Percentiles rank a stretch among this genome's conserved stretches.
These are phyloP conservation scores for Ptilodon capucinus DNA, from an alignment of 2,888 invertebrate genomes.

Conservation along the genomic window DNA sequence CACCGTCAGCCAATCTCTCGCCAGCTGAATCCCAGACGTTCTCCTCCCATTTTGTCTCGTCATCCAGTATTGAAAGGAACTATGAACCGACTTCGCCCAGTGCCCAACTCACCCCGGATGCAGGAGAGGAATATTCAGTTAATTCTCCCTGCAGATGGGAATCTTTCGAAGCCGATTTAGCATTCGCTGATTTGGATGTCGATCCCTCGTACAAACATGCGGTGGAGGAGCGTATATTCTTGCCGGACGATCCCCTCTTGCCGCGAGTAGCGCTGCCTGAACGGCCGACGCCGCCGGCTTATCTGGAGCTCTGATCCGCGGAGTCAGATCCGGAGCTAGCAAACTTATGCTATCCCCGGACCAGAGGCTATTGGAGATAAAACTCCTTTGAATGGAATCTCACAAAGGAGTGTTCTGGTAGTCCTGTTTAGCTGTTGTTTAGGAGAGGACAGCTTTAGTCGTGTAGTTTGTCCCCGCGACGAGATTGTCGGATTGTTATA, in stretches of 20 bases:
- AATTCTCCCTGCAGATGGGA: slow-evolving; percentile 83
- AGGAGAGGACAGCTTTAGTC: slow-evolving; percentile 56
- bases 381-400: slow-evolving; percentile 21
- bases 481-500: slow-evolving; percentile 72
- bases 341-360: slow-evolving; percentile 60
- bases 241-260: slow-evolving; percentile 82
- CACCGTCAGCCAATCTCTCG: slow-evolving; percentile 86
- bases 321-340: slow-evolving; percentile 75
- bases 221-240: slow-evolving; percentile 83
- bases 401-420: slow-evolving; percentile 50
- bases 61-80: slow-evolving; percentile 74
- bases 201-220: slow-evolving; percentile 85
- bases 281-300: slow-evolving; percentile 82
- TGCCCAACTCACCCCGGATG: slow-evolving; percentile 83
- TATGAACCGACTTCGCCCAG: slow-evolving; percentile 80
- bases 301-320: slow-evolving; percentile 77
- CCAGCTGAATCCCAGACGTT: slow-evolving; percentile 83
- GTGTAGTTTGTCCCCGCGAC: slow-evolving; percentile 49
- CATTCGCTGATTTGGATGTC: slow-evolving; percentile 83
- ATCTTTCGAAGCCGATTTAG: slow-evolving; percentile 84
- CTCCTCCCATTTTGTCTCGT: slow-evolving; percentile 84
- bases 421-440: slow-evolving; percentile 53
- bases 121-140: slow-evolving; percentile 69
- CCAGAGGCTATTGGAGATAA: slow-evolving; percentile 56
- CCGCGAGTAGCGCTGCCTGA: slow-evolving; percentile 78